Conservation (phyloP, 2,113 vertebrate species). For the Sterna hirundo region DNA sequence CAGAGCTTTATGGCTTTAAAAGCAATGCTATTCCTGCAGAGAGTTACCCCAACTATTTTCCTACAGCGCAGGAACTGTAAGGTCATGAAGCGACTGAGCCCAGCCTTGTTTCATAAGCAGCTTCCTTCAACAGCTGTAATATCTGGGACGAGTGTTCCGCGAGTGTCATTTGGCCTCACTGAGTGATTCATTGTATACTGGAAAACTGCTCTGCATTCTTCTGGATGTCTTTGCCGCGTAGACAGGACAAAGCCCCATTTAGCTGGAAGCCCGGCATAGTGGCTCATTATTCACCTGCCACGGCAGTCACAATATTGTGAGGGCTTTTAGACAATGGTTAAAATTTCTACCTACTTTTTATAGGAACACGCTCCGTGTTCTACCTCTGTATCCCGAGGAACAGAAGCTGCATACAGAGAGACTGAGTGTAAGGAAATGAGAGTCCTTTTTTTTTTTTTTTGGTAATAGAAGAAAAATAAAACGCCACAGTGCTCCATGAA, state of each 20-base stretch:
- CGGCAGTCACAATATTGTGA: conserved; percentile 13
- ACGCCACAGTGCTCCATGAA: not conserved
- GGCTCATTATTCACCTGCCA: conserved; percentile 59
- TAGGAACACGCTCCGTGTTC: not conserved
- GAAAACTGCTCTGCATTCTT: conserved; percentile 68
- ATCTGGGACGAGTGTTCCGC: conserved; percentile 51
- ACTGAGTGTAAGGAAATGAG: not conserved
- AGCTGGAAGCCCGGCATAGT: conserved; percentile 31
- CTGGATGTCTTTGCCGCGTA: conserved; percentile 38
- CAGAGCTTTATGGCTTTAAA: conserved; percentile 18
- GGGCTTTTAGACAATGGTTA: conserved; percentile 15
- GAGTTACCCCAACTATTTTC: conserved; percentile 29
- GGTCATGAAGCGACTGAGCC: conserved; percentile 23
- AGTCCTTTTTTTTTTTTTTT: not conserved
- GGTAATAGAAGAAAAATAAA: not conserved
- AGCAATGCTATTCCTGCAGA: conserved; percentile 8
- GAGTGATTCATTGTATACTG: conserved; percentile 67
- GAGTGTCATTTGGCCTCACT: conserved; percentile 60
- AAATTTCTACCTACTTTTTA: conserved; percentile 28
- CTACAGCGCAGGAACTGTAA: conserved; percentile 43
- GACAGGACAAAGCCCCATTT: conserved; percentile 60
- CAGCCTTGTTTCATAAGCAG: conserved; percentile 64
- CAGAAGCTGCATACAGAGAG: not conserved
- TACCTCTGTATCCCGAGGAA: not conserved
- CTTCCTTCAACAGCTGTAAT: conserved; percentile 57